These are phyloP conservation scores for Noturus placidus DNA, from an alignment of 2,113 vertebrate genomes.

Conservation along the genomic window DNA sequence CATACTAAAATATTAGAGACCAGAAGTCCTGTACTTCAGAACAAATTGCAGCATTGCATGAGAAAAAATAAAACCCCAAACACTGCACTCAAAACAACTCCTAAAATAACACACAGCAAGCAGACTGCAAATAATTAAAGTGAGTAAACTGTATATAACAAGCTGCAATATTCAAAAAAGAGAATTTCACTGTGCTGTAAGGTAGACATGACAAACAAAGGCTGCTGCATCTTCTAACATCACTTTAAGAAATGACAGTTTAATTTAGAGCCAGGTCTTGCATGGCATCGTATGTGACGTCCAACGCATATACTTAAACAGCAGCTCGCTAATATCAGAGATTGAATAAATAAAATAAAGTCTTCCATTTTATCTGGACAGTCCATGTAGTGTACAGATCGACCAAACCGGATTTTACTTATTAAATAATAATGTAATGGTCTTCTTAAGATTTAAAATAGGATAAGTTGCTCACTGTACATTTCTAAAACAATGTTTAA, in stretches of 20 bases:
- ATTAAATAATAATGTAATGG: not conserved
- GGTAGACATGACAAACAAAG: not conserved
- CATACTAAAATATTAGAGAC: not conserved
- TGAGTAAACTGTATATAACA: constrained; percentile 44
- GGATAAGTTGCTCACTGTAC: not conserved
- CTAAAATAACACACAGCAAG: not conserved
- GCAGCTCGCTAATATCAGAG: not conserved
- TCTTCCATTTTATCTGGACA: not conserved
- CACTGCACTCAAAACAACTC: not conserved
- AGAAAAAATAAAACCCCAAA: not conserved
- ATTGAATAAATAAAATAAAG: not conserved
- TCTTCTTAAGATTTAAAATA: not conserved
- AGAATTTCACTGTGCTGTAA: not conserved
- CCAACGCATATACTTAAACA: constrained; percentile 29
- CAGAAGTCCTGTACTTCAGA: not conserved
- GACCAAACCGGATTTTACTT: not conserved
- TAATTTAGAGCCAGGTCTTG: constrained; percentile 18
- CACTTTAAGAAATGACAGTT: constrained; percentile 4
- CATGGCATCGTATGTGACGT: constrained; percentile 20
- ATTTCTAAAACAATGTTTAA: not conserved
- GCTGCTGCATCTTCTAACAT: constrained; percentile 24
- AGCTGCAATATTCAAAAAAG: constrained; percentile 32
- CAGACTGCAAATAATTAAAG: constrained; percentile 21
- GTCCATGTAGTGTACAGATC: not conserved
- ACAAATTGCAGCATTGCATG: not conserved